Evolutionary conservation across 2,888 invertebrate genomes (phyloP).

Genomic region (Nomada ferruginata): DNA sequence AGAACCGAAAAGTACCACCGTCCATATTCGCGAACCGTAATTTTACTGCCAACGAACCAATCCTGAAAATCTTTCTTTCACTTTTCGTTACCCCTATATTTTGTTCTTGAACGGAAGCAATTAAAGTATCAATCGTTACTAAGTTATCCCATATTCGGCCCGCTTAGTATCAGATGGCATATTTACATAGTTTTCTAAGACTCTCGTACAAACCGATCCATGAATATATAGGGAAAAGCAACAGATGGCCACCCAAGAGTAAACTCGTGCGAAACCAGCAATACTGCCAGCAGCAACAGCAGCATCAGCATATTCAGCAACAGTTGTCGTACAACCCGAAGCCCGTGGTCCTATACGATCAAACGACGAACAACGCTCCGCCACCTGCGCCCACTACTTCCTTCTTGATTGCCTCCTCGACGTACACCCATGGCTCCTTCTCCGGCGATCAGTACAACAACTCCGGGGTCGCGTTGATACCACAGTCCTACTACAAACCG

Average conservation of each 20-base stretch:
- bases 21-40: too few relatives aligned
- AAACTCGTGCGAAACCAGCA: slow-evolving; percentile 71
- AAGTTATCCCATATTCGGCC: neutral
- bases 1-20: neutral
- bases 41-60: neutral
- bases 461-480: slow-evolving; percentile 71
- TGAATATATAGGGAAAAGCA: slow-evolving; percentile 69
- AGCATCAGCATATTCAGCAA: slow-evolving; percentile 64
- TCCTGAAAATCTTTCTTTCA: neutral
- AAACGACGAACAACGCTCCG: slow-evolving; percentile 62
- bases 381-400: slow-evolving; percentile 69
- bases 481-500: slow-evolving; percentile 77
- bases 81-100: neutral
- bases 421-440: slow-evolving; percentile 72
- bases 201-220: slow-evolving; percentile 29
- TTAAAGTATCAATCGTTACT: neutral
- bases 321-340: slow-evolving; percentile 74
- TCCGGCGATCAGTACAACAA: slow-evolving; percentile 75
- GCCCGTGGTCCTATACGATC: slow-evolving; percentile 76
- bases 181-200: slow-evolving; percentile 19
- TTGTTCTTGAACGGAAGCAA: too few relatives aligned
- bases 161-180: neutral
- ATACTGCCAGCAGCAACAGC: slow-evolving; percentile 68
- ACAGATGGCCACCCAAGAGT: slow-evolving; percentile 76
- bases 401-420: slow-evolving; percentile 75